Conservation (phyloP, 2,888 invertebrate species). For the Fragum fragum region DNA sequence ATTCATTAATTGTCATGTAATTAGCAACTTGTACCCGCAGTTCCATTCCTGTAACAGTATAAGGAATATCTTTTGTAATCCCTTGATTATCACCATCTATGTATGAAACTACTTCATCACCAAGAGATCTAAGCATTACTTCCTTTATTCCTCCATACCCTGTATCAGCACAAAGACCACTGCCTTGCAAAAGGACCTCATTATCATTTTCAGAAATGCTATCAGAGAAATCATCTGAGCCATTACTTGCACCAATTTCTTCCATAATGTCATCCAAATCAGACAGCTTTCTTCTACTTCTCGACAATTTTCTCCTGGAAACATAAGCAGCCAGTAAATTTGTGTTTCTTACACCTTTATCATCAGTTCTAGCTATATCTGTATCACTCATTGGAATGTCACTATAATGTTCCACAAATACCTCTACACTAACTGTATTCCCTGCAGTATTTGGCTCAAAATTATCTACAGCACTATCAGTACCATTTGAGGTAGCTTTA, state of each 20-base stretch:
- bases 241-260: not conserved
- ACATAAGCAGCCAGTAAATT: not conserved
- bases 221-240: not conserved
- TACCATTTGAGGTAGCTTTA: too few relatives aligned
- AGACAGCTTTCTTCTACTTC: not conserved
- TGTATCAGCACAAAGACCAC: too few relatives aligned
- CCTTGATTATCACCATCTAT: too few relatives aligned
- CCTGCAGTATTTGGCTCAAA: not conserved
- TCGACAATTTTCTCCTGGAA: not conserved
- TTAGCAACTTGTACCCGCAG: too few relatives aligned
- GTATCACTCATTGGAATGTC: not conserved
- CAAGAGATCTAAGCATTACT: too few relatives aligned
- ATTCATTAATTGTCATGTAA: too few relatives aligned
- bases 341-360: not conserved
- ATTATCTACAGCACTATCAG: not conserved
- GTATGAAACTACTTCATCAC: too few relatives aligned
- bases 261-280: conserved; percentile 15
- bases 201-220: too few relatives aligned
- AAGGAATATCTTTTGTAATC: too few relatives aligned
- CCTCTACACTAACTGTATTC: not conserved
- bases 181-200: too few relatives aligned
- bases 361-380: not conserved
- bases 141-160: too few relatives aligned
- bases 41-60: too few relatives aligned
- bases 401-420: not conserved